Percentiles rank a stretch among this genome's conserved stretches.
These are phyloP conservation scores for Euzophera pinguis DNA, from an alignment of 2,888 invertebrate genomes.

Conservation along the genomic window DNA sequence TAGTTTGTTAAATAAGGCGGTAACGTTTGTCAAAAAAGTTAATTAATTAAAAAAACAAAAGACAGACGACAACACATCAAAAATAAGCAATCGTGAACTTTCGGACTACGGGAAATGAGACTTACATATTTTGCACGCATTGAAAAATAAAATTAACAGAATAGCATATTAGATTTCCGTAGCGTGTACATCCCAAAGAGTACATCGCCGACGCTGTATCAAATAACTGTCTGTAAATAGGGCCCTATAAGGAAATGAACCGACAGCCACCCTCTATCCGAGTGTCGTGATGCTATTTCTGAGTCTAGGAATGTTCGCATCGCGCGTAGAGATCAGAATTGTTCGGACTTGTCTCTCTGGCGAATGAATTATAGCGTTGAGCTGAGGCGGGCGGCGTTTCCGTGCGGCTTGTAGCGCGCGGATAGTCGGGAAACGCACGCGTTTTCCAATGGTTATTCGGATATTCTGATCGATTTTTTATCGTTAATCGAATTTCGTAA, in stretches of 20 bases:
- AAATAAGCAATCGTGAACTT: too few relatives aligned
- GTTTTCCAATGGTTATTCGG: not conserved
- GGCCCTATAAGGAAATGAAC: conserved; percentile 8
- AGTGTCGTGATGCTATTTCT: conserved; percentile 5
- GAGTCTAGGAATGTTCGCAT: not conserved
- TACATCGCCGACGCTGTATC: not conserved
- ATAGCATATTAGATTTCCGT: not conserved
- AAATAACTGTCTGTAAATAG: conserved; percentile 4
- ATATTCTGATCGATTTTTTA: not conserved
- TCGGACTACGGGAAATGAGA: too few relatives aligned
- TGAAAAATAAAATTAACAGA: too few relatives aligned
- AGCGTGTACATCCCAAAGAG: too few relatives aligned
- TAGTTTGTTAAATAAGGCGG: too few relatives aligned
- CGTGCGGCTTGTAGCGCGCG: not conserved
- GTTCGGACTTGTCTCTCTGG: not conserved
- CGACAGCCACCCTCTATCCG: not conserved
- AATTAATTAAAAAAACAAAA: too few relatives aligned
- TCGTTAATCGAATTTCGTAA: not conserved
- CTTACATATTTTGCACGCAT: not conserved
- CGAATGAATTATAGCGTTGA: not conserved
- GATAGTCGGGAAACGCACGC: not conserved
- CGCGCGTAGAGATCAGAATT: not conserved
- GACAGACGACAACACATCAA: too few relatives aligned
- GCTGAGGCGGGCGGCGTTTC: not conserved
- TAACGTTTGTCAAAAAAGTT: too few relatives aligned